A percentile compares a stretch with the other conserved stretches of the same genome.
Evolutionary conservation across 2,888 invertebrate species (phyloP).

Genomic region (Plagodis pulveraria): DNA sequence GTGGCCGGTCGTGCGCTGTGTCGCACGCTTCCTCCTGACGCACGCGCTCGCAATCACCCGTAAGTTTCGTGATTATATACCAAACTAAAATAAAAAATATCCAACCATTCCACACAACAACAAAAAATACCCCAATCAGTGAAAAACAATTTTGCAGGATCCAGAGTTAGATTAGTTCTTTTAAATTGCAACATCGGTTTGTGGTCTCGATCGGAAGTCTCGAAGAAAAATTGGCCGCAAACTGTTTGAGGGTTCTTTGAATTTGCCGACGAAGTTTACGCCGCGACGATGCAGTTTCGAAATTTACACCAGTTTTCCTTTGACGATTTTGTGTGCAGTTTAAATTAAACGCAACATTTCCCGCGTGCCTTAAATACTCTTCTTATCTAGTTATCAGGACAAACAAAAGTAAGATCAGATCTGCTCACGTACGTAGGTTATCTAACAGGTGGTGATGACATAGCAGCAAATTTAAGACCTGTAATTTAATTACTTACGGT

Average conservation of each 20-base stretch:
- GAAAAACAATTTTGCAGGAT: conserved; percentile 40
- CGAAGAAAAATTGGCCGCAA: conserved; percentile 45
- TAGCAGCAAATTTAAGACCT: not conserved
- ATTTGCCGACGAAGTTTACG: conserved; percentile 33
- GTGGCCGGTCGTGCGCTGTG: conserved; percentile 58
- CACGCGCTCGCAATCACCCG: conserved; percentile 53
- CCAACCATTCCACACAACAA: conserved; percentile 43
- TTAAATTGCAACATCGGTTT: conserved; percentile 43
- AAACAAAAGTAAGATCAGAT: conserved; percentile 60
- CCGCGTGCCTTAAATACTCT: conserved; percentile 39
- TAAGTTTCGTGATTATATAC: conserved; percentile 73
- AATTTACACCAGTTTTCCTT: conserved; percentile 31
- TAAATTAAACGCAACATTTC: conserved; percentile 38
- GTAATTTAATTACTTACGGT: too few species aligned
- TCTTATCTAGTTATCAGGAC: conserved; percentile 59
- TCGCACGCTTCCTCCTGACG: conserved; percentile 56
- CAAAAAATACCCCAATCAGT: conserved; percentile 37
- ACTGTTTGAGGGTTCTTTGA: conserved; percentile 42
- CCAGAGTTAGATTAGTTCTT: conserved; percentile 53
- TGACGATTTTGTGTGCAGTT: conserved; percentile 34
- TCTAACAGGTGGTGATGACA: conserved; percentile 23
- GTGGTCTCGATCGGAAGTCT: conserved; percentile 37
- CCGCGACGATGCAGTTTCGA: conserved; percentile 23
- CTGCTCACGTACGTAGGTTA: conserved; percentile 40
- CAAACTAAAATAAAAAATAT: conserved; percentile 50